Base-by-base conservation (phyloP, 2,113 vertebrate species). In the Arenaria interpres region DNA sequence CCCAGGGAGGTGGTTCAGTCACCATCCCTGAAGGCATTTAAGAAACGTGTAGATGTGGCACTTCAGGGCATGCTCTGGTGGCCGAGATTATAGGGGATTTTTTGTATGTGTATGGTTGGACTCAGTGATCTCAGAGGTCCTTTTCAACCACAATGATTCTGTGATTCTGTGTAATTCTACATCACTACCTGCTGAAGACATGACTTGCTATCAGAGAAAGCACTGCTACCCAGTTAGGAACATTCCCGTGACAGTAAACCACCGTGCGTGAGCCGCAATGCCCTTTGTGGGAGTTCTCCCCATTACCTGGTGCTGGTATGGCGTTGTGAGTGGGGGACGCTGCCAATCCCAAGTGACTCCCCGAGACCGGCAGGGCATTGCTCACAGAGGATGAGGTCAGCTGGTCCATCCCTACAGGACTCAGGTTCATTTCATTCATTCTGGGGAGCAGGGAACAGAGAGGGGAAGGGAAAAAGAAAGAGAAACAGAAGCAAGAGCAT, bases 341-440 rank as follows among this genome's bases (percentile, higher is more conserved):
- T 92, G 99, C 97, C 97, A 99, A 97, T 24, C 99, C 99, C 90
- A 99, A 97, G 96, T 99, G 99, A 96, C 98, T 98, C 78, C 98
- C 98, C 0, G 98, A 98, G 93, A 98, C 98, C 0, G 98, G 98
- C 94, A 98, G 93, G 79, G 98, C 91, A 92, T 99, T 99, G 98
- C 98, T 99, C 96, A 99, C 99, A 24, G 99, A 98, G 84, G 99
- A 98, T 82, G 99, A 98, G 85, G 98, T 98, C 96, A 99, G 98
- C 97, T 99, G 99, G 97, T 99, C 99, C 99, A 99, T 99, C 97
- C 99, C 99, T 97, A 99, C 99, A 46, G 99, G 98, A 96, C 99
- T 99, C 96, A 99, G 97, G 97, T 99, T 99, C 98, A 99, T 99
- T 91, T 99, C 99, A 97, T 99, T 99, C 99, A 99, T 99, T 95